A percentile compares a stretch with the other conserved stretches of the same genome.
Evolutionary conservation across 1,140 invertebrate genomes (phyloP).

Genomic region (Marisa cornuarietis): DNA sequence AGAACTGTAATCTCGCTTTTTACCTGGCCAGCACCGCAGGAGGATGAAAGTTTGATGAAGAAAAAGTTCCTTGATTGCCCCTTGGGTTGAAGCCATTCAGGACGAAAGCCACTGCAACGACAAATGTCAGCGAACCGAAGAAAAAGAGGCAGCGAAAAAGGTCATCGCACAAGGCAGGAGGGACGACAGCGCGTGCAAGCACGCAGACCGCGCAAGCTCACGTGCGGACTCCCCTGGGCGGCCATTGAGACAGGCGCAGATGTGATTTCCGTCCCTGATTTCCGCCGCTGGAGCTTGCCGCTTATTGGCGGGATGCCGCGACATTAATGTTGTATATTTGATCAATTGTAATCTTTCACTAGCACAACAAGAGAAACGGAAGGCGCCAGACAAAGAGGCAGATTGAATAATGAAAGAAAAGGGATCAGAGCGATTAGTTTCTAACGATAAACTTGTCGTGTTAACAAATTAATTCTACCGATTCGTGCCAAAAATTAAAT

Average conservation of each 20-base stretch:
- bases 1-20: slow-evolving; percentile 9
- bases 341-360: no score
- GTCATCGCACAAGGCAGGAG: slow-evolving; percentile 6
- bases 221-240: neutral
- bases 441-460: no score
- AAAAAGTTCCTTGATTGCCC: slow-evolving; percentile 11
- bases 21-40: neutral
- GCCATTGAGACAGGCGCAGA: neutral
- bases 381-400: no score
- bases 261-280: slow-evolving; percentile 16
- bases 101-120: slow-evolving; percentile 2
- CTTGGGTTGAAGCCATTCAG: neutral
- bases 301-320: neutral
- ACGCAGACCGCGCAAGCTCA: slow-evolving; percentile 9
- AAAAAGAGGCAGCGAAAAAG: neutral
- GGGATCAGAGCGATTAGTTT: no score
- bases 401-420: no score
- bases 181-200: slow-evolving; percentile 17
- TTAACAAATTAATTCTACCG: no score
- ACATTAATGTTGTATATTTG: slow-evolving; percentile 17
- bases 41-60: slow-evolving; percentile 22
- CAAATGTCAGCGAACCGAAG: slow-evolving; percentile 20
- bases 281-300: neutral
- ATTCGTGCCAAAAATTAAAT: no score
- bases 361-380: no score